Base-by-base conservation (phyloP, 2,797 vertebrate genomes). In the Gambelia wislizenii region DNA sequence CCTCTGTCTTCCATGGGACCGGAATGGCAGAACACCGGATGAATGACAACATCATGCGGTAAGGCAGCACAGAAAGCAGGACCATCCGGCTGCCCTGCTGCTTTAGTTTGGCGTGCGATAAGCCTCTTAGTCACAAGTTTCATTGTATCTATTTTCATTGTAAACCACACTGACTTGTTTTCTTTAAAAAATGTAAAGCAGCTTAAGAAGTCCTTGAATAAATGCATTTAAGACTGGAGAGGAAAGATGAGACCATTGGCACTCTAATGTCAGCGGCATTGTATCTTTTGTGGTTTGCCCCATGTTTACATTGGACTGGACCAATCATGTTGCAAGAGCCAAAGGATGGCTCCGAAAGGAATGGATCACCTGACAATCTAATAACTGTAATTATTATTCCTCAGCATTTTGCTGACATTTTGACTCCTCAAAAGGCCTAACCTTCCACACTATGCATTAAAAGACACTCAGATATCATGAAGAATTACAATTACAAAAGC, bases 401-500 rank as follows among this genome's bases (percentile, higher is more conserved):
- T 79, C 61, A 56, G 47, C 30, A 56, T 84, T 79, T 85, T 85
- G 56, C 49, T 89, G 83, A 85, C 88, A 89, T 70, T 54, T 89
- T 47, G 14, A 84, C 74, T 89, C 83, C 64, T 80, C 77, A n/a
- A 49, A 14, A 52, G 59, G 0, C 52, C 59, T 33, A 8, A 47
- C 83, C 85, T 85, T 42, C 79, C 33, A 2, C 75, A 89, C 86
- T 81, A 33, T 69, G 47, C 85, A 76, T 64, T 87, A 79, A 81
- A 90, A 89, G 92, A 88, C 64, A 83, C 61, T 90, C 79, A 61
- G 0, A 0, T 84, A 85, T 77, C 80, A 89, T 89, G 89, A 88
- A 84, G 83, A 30, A 81, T 89, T 76, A 76, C 92, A 92, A 94
- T 94, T 93, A 90, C 78, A 77, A 89, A 88, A 42, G 13, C 9